Evolutionary conservation across 2,888 invertebrate species (phyloP), one percentile per base, ranked within the genome.

Genomic region (Polyommatus iphigenia): DNA sequence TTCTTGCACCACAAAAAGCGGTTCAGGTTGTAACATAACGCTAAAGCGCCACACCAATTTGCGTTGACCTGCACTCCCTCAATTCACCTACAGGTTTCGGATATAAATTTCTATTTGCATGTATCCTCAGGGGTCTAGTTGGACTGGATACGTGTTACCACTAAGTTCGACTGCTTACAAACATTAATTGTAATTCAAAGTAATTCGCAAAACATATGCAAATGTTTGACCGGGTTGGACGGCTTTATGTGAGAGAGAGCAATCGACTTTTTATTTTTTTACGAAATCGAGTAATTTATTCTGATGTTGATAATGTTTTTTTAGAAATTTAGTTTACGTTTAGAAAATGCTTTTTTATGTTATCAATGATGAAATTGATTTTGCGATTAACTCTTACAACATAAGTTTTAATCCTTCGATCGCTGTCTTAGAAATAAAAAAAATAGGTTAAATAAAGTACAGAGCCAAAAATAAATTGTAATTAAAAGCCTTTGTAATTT

Each of bases 131-230:
- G 81, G 87, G 76, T 85, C 87, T 84, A 80, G 78, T 78, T 81
- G 84, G 79, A 85, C 82, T 86, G 87, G 90, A 82, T 80, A 80
- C 85, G 86, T 86, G 85, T 85, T 89, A 91, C 90, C 90, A 91
- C 86, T 87, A 87, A 85, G 84, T 87, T 86, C 85, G 85, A 88
- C 85, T 87, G 85, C 86, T 82, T 81, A 80, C 81, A 85, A 89
- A 91, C 92, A 90, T 87, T 86, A 89, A 88, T 89, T 82, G 84
- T 83, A 85, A 91, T 91, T 92, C 90, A 89, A 92, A 90, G 89
- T 90, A 87, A 87, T 93, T 91, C 92, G 87, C 83, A 87, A 87
- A 91, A 91, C 90, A 90, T 88, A 88, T 89, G 88, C 87, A 88
- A 89, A 87, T 87, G 84, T 85, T 87, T 79, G 71, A 71, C 78